phyloP scores from a whole-genome alignment of 2,113 vertebrate species.

The Corapipo altera region DNA sequence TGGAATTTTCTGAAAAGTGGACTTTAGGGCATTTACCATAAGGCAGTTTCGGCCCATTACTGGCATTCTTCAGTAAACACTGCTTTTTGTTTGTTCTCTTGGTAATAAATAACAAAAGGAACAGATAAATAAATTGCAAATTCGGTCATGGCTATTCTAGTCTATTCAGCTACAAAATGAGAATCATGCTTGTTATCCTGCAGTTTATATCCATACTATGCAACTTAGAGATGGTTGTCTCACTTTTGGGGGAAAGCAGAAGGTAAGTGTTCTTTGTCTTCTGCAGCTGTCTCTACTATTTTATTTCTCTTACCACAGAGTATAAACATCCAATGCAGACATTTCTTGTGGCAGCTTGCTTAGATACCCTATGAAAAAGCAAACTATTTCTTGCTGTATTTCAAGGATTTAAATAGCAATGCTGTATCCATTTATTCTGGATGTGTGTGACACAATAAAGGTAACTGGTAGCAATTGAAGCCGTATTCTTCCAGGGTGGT shows the following conservation, averaged over 20 bases:
- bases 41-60: not conserved
- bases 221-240: not conserved
- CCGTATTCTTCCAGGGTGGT: not conserved
- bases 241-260: not conserved
- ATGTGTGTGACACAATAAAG: not conserved
- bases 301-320: not conserved
- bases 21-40: slow-evolving; percentile 16
- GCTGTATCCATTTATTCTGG: not conserved
- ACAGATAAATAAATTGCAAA: not conserved
- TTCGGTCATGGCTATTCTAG: not conserved
- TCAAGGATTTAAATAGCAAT: not conserved
- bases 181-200: not conserved
- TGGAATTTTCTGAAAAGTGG: not conserved
- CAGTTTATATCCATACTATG: slow-evolving; percentile 7
- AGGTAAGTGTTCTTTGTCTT: slow-evolving; percentile 59
- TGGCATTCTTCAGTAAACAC: not conserved
- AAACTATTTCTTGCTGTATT: not conserved
- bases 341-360: not conserved
- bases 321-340: not conserved
- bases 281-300: not conserved
- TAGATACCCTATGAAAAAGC: not conserved
- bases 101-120: slow-evolving; percentile 55
- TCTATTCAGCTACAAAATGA: not conserved
- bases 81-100: slow-evolving; percentile 33
- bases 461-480: not conserved